Base-by-base conservation (phyloP, 2,113 vertebrate genomes). In the Megaceryle maxima region DNA sequence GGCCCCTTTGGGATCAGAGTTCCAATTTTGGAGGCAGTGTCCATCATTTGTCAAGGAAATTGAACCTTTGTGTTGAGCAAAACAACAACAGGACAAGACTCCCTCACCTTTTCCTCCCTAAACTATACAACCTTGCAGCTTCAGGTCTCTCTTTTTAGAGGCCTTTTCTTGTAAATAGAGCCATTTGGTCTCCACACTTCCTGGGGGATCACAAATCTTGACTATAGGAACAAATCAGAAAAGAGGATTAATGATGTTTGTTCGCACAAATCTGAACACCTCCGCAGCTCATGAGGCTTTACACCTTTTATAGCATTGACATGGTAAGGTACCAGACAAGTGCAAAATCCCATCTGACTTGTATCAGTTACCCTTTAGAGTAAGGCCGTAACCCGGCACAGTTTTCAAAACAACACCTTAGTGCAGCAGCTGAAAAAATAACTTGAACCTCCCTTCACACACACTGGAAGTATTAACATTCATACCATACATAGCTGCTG, bases 11-110 rank as follows among this genome's bases (percentile, higher is more conserved):
- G 94, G 98, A 97, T 98, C 96, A 94, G 78, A 97, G 97, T 98
- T 98, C 98, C 97, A 97, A 97, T 98, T 98, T 98, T 98, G 92
- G 93, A 94, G 83, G 85, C 94, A 95, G 94, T 97, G 97, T 97
- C 97, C 95, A 98, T 98, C 97, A 98, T 97, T 97, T 86, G 83
- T 96, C 90, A 69, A 96, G 96, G 96, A 97, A 98, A 98, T 59
- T 73, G 96, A 98, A 96, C 73, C 53, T 83, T 37, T 84, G 9
- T 78, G 69, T 90, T 90, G 92, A 86, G 93, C 96, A 98, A 98
- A 98, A 98, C 92, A 96, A 96, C 93, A 96, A 97, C 82, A 97
- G 90, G 75, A 85, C 24, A 51, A 83, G 35, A 51, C 53, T 37
- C 9, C 57, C 20, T 24, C 12, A 59, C 17, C 50, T 60, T 59